Evolutionary conservation across 2,888 invertebrate genomes (phyloP), one percentile per base, ranked within the genome.

Genomic region (Cotesia congregata): DNA sequence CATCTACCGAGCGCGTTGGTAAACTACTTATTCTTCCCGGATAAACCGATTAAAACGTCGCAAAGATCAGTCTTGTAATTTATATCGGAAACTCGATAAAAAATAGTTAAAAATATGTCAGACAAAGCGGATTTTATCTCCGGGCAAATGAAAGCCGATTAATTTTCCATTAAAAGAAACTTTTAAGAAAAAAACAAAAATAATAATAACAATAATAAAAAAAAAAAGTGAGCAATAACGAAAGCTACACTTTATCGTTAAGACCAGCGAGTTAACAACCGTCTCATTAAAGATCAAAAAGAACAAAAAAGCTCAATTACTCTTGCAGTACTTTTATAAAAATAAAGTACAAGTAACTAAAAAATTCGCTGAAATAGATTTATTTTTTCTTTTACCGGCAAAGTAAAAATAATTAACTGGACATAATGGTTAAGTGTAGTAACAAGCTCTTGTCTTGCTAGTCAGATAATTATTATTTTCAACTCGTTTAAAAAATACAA

Each of bases 341-440:
- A 50, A 30, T 30, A 30, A 50, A 50, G 50, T 50, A 50, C 50
- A 50, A 2, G 50, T 50, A 50, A 50, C 50, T 9, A 50, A 50
- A 50, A 50, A 50, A 50, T 50, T 50, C 12, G 1, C 50, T 50
- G 50, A 50, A 50, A 50, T 50, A 7, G 7, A 12, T 59, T 73
- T 67, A 6, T 65, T 62, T 72, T 30, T 30, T 65, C 50, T 50
- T 50, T 50, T 50, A 50, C 12, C 12, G 50, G 12, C 39, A 4
- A 20, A 39, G 9, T 17, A 17, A 60, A 9, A 71, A 71, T 75
- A 71, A 75, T 75, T 71, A 75, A 71, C 60, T 38, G 38, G 12
- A 39, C 9, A 39, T 38, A 9, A 50, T 17, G 59, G 64, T 75
- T 70, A 15, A 17, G 30, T 30, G 62, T 62, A 5, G 39, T 39